Conservation (phyloP, 2,888 invertebrate species). For the Polymixis lichenea region DNA sequence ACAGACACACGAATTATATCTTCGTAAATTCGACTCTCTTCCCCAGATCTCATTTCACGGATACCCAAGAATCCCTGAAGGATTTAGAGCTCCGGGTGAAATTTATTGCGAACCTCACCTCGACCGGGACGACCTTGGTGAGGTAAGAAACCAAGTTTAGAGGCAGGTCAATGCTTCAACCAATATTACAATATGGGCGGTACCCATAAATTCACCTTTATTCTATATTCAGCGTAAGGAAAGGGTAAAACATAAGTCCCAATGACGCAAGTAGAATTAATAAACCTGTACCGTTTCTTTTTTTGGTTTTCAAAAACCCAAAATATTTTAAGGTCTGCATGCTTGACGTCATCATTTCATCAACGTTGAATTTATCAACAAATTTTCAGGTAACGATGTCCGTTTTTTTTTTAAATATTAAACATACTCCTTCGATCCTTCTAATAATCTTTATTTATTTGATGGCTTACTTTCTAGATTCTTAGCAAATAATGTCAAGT, state of each 20-base stretch:
- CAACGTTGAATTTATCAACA: not conserved
- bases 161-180: conserved; percentile 9
- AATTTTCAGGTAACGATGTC: not conserved
- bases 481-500: conserved; percentile 16
- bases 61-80: conserved; percentile 31
- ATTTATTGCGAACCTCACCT: conserved; percentile 52
- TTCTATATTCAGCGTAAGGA: not conserved
- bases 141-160: conserved; percentile 39
- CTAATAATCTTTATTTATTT: not conserved
- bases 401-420: not conserved
- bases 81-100: conserved; percentile 31
- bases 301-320: not conserved
- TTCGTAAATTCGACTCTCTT: conserved; percentile 8
- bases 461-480: not conserved
- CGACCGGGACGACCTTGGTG: conserved; percentile 19
- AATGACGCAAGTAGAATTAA: not conserved
- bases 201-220: not conserved
- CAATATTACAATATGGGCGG: conserved; percentile 1
- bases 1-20: conserved; percentile 11
- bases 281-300: not conserved
- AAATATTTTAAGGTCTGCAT: not conserved
- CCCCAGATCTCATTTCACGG: conserved; percentile 18
- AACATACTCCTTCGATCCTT: not conserved
- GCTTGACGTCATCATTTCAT: not conserved
- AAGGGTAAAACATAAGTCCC: not conserved